Conservation (phyloP, 2,797 vertebrate species). For the Darevskia nairensis region DNA sequence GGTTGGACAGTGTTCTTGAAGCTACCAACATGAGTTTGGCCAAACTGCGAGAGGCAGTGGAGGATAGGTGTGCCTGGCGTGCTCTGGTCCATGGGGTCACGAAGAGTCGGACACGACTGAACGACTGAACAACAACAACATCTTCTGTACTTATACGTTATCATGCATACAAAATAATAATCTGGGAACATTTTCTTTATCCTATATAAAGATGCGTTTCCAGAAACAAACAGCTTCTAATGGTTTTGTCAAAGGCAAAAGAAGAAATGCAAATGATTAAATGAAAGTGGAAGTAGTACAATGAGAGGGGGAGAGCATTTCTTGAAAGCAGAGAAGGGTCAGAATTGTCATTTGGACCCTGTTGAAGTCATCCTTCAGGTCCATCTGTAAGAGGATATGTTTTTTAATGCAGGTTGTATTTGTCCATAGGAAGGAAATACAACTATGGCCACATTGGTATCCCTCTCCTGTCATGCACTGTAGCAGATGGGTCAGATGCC, state of each 20-base stretch:
- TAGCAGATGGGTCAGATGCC: background rate
- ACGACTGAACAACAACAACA: no score
- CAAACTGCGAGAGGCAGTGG: no score
- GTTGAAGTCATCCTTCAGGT: background rate
- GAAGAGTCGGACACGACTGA: no score
- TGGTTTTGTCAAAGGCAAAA: background rate
- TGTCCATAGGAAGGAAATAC: background rate
- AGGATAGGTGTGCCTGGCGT: no score
- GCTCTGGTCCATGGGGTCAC: no score
- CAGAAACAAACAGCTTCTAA: background rate
- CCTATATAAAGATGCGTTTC: background rate
- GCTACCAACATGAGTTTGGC: no score
- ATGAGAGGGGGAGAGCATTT: background rate
- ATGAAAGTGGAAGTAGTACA: background rate
- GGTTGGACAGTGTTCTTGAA: no score
- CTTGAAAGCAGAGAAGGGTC: background rate
- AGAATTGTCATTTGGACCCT: background rate
- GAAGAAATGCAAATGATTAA: background rate
- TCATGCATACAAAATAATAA: background rate
- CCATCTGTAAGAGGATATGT: background rate
- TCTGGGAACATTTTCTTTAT: background rate
- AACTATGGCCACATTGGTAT: no score
- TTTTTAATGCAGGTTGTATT: background rate
- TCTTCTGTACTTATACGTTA: background rate
- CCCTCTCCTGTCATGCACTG: background rate